Evolutionary conservation across 2,888 invertebrate species (phyloP).

Genomic region (Eupeodes luniger): DNA sequence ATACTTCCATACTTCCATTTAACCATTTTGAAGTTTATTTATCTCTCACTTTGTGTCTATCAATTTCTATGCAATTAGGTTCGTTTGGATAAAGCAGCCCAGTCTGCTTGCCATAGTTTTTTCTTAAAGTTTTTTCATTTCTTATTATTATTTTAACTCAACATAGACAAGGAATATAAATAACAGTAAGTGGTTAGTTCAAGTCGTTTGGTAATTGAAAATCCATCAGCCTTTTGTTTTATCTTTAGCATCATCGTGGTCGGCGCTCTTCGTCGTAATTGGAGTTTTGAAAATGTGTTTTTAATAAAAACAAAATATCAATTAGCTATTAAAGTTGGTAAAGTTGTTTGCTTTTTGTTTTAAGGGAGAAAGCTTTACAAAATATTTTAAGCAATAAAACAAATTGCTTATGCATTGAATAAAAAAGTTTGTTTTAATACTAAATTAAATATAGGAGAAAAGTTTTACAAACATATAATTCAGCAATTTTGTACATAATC

Average conservation of each 20-base stretch:
- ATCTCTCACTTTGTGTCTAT: constrained; percentile 13
- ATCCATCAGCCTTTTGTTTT: constrained; percentile 28
- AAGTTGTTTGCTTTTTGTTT: background rate
- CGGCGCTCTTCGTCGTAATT: no score
- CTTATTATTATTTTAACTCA: constrained; percentile 8
- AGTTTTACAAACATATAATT: no score
- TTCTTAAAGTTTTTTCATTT: background rate
- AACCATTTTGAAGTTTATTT: background rate
- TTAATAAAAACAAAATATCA: constrained; percentile 47
- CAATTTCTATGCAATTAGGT: constrained; percentile 55
- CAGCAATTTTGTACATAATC: no score
- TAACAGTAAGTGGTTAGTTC: constrained; percentile 11
- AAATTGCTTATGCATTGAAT: no score
- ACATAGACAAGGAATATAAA: background rate
- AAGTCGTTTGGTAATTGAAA: constrained; percentile 18
- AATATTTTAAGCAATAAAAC: no score
- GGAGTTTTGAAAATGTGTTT: constrained; percentile 23
- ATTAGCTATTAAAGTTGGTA: constrained; percentile 51
- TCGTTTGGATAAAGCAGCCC: constrained; percentile 32
- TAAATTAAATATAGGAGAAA: no score
- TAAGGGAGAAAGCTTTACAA: background rate
- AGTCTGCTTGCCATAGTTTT: constrained; percentile 22
- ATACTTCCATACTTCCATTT: background rate
- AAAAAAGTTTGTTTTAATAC: no score
- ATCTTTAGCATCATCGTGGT: constrained; percentile 44